Conservation (phyloP, 2,888 invertebrate species). For the Drosophila robusta region DNA sequence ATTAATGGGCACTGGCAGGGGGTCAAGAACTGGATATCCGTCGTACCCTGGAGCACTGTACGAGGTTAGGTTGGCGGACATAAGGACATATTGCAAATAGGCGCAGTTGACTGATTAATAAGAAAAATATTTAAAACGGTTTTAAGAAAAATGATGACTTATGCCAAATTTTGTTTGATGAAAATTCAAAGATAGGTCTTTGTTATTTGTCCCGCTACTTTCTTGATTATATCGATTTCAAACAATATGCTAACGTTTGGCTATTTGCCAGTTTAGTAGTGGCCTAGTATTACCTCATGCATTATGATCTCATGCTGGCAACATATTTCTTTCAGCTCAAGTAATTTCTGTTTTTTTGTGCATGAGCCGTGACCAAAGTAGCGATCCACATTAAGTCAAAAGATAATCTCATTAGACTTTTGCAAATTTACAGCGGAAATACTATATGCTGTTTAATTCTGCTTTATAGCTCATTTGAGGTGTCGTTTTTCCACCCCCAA, state of each 20-base stretch:
- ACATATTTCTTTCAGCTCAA: constrained; percentile 3
- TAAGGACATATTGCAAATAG: not conserved
- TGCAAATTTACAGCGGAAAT: constrained; percentile 14
- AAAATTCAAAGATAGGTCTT: not conserved
- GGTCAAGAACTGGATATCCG: not conserved
- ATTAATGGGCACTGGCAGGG: constrained; percentile 52
- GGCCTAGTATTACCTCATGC: constrained; percentile 19
- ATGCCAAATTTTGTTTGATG: not conserved
- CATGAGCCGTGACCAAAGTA: constrained; percentile 52
- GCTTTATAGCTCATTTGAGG: constrained; percentile 1
- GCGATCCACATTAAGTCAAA: not conserved
- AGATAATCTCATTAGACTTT: not conserved
- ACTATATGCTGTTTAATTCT: constrained; percentile 4
- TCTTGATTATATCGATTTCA: not conserved
- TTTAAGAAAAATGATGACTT: not conserved
- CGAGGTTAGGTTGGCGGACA: too few species aligned
- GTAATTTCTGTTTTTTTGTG: constrained; percentile 42
- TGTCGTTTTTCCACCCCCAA: not conserved
- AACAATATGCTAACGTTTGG: not conserved
- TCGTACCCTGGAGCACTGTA: constrained; percentile 30
- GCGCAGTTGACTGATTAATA: too few species aligned
- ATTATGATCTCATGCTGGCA: constrained; percentile 62
- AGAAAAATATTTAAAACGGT: too few species aligned
- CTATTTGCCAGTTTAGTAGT: not conserved
- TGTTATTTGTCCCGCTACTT: not conserved